Evolutionary conservation across 2,888 invertebrate species (phyloP).

Genomic region (Chrysotoxum bicinctum): DNA sequence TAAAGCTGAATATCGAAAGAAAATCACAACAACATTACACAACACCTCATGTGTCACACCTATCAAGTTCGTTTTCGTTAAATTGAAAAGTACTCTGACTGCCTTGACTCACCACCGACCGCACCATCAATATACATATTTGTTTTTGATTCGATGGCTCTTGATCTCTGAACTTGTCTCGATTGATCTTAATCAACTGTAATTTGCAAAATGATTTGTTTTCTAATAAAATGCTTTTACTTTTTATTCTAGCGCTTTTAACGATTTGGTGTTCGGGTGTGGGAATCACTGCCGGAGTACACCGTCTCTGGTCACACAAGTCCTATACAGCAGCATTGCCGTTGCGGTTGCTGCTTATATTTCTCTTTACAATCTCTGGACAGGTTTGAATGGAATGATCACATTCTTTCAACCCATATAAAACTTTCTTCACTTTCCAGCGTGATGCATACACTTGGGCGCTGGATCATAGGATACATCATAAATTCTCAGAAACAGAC

Average conservation of each 20-base stretch:
- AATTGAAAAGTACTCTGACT: not conserved
- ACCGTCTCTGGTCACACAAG: constrained; percentile 91
- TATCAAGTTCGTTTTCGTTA: constrained; percentile 24
- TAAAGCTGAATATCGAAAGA: not conserved
- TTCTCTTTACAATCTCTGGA: constrained; percentile 90
- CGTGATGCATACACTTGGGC: constrained; percentile 93
- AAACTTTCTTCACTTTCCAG: constrained; percentile 80
- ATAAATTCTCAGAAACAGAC: constrained; percentile 93
- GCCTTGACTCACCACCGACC: not conserved
- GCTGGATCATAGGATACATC: constrained; percentile 93
- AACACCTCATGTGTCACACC: constrained; percentile 32
- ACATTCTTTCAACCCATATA: not conserved
- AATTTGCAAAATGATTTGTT: constrained; percentile 41
- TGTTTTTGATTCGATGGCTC: constrained; percentile 28
- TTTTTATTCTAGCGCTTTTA: constrained; percentile 82
- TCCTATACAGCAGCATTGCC: constrained; percentile 89
- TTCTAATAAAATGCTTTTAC: constrained; percentile 13
- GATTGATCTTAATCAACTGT: constrained; percentile 54
- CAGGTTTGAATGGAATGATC: constrained; percentile 83
- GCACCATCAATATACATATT: not conserved
- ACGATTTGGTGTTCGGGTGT: constrained; percentile 88
- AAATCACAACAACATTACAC: not conserved
- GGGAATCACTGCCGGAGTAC: constrained; percentile 91
- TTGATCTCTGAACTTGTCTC: constrained; percentile 35
- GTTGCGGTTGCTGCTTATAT: constrained; percentile 85